Evolutionary conservation across 2,113 vertebrate genomes (phyloP).

Genomic region (Poeciliopsis occidentalis): DNA sequence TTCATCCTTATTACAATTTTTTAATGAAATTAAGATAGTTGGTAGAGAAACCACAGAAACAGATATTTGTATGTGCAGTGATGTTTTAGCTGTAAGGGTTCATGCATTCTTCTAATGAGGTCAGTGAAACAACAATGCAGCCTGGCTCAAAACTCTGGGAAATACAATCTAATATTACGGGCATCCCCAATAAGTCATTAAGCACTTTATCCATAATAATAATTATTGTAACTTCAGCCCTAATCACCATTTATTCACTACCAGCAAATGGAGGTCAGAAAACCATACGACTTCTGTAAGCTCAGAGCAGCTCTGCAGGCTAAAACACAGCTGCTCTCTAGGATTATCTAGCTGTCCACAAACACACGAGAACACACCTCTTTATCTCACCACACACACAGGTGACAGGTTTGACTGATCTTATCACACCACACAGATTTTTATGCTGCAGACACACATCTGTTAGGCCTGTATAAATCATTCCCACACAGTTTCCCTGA

Average conservation of each 20-base stretch:
- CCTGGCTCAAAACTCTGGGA: constrained; percentile 8
- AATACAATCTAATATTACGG: constrained; percentile 13
- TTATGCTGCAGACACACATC: constrained; percentile 59
- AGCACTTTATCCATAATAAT: constrained; percentile 13
- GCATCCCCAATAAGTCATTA: constrained; percentile 1
- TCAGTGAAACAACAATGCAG: not conserved
- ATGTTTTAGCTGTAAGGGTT: constrained; percentile 16
- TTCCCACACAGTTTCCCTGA: constrained; percentile 66
- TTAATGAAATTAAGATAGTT: too few species aligned
- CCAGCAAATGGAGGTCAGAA: constrained; percentile 57
- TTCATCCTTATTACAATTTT: not conserved
- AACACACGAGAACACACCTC: constrained; percentile 26
- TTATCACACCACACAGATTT: constrained; percentile 49
- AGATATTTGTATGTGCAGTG: not conserved
- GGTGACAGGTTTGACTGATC: constrained; percentile 65
- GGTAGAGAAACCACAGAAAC: not conserved
- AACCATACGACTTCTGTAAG: constrained; percentile 50
- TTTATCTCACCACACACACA: constrained; percentile 12
- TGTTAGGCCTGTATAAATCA: constrained; percentile 69
- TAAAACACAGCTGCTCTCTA: constrained; percentile 60
- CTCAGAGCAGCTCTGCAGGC: constrained; percentile 62
- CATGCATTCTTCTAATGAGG: constrained; percentile 14
- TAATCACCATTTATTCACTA: constrained; percentile 63
- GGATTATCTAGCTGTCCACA: constrained; percentile 59
- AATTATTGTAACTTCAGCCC: constrained; percentile 36